Evolutionary conservation across 2,113 vertebrate genomes (phyloP).

Genomic region (Chionomys nivalis): DNA sequence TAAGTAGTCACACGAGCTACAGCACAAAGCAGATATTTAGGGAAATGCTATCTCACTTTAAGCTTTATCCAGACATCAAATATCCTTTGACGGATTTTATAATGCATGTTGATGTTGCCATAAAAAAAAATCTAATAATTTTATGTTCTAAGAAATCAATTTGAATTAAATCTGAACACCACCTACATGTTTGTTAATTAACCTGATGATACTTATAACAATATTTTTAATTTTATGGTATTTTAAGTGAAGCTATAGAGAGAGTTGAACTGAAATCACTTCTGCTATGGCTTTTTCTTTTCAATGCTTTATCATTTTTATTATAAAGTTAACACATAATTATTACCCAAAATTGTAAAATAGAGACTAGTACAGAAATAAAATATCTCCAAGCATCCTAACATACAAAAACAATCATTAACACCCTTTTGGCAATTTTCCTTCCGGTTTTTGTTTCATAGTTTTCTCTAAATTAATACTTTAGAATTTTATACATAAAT

Average conservation of each 20-base stretch:
- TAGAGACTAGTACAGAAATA: neutral
- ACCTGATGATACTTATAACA: slow-evolving; percentile 50
- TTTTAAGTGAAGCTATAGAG: slow-evolving; percentile 37
- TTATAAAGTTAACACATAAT: slow-evolving; percentile 9
- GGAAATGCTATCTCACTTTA: slow-evolving; percentile 46
- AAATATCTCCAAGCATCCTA: neutral
- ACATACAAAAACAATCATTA: neutral
- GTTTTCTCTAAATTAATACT: neutral
- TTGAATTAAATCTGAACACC: slow-evolving; percentile 56
- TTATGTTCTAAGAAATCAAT: slow-evolving; percentile 52
- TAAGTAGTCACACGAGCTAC: neutral
- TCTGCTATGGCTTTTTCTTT: slow-evolving; percentile 12
- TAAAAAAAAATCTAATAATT: slow-evolving; percentile 64
- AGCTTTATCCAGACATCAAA: neutral
- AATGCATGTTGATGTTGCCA: slow-evolving; percentile 4
- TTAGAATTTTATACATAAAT: neutral
- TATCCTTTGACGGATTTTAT: slow-evolving; percentile 8
- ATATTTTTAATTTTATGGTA: slow-evolving; percentile 61
- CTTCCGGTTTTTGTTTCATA: neutral
- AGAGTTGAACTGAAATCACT: slow-evolving; percentile 37
- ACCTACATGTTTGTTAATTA: slow-evolving; percentile 66
- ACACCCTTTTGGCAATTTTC: slow-evolving; percentile 10
- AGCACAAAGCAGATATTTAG: neutral
- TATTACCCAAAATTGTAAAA: slow-evolving; percentile 39
- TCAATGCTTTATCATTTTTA: slow-evolving; percentile 24